Evolutionary conservation across 2,113 vertebrate genomes (phyloP), one percentile per base, ranked within the genome.

Genomic region (Machaerirhynchus nigripectus): DNA sequence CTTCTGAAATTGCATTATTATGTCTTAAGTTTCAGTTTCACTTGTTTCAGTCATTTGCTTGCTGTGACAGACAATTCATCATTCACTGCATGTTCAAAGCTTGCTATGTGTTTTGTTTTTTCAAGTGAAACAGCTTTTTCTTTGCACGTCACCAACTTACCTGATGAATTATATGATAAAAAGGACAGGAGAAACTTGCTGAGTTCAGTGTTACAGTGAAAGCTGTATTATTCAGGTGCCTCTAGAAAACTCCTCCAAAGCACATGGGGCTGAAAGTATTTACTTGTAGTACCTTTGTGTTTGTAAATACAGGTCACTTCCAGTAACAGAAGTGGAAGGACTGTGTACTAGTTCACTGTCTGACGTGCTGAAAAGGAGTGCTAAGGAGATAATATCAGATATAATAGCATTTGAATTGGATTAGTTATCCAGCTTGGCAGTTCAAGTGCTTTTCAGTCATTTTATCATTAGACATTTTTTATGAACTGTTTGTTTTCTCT

Each of bases 1-100:
- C 78, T 96, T 96, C 73, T 88, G 88, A 96, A 96, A 78, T 95
- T 59, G 79, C 63, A n/a, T 97, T 85, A 89, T 90, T 92, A 80
- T 97, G 86, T 80, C 96, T 95, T 95, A 93, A 97, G 93, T 96
- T 93, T 93, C 93, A 97, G 95, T 98, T 97, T 96, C 87, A 95
- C 95, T 97, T 95, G 93, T 44, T 94, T 86, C 79, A 87, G 76
- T 96, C 91, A 95, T 97, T 96, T 94, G 92, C 91, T 95, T 49
- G 28, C 96, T 97, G 75, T 97, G 84, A 96, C 53, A 94, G 82
- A 95, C 70, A 81, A 55, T 79, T 95, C 76, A 88, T 95, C 82
- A 84, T 90, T 96, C 93, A 93, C 74, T 96, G 94, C 97, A 97
- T 96, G 97, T 96, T 91, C 89, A 84, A 97, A 90, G 94, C 95